Conservation (phyloP, 1,140 invertebrate species). For the Antheraea pernyi region DNA sequence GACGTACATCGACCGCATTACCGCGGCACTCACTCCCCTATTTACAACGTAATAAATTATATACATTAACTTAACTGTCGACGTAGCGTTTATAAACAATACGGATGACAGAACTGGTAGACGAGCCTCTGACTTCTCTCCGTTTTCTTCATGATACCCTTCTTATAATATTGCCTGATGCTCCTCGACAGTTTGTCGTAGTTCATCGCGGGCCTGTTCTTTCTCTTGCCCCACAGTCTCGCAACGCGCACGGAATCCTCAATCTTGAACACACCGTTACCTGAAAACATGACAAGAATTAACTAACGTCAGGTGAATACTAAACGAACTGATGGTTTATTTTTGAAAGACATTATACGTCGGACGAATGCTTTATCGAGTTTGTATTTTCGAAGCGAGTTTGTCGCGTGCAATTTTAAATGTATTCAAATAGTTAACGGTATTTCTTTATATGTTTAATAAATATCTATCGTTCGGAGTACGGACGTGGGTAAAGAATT, state of each 20-base stretch:
- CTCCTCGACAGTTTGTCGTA: conserved; percentile 99
- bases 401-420: background rate
- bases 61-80: conserved; percentile 41
- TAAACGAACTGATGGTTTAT: conserved; percentile 34
- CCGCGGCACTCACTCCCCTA: conserved; percentile 69
- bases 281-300: conserved; percentile 64
- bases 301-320: conserved; percentile 35
- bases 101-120: conserved; percentile 99
- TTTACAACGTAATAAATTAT: conserved; percentile 66
- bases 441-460: background rate
- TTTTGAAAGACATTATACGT: conserved; percentile 33
- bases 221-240: conserved; percentile 96
- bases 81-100: conserved; percentile 84
- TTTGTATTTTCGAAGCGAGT: background rate
- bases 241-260: conserved; percentile 98
- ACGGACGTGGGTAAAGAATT: background rate
- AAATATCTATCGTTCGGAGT: background rate
- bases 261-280: conserved; percentile 98
- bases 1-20: conserved; percentile 65
- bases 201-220: conserved; percentile 99
- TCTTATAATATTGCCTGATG: conserved; percentile 99
- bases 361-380: conserved; percentile 18
- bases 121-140: conserved; percentile 98
- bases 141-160: conserved; percentile 99
- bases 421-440: background rate